Evolutionary conservation across 2,797 vertebrate genomes (phyloP), one percentile per base, ranked within the genome.

Genomic region (Ptychadena robeensis): DNA sequence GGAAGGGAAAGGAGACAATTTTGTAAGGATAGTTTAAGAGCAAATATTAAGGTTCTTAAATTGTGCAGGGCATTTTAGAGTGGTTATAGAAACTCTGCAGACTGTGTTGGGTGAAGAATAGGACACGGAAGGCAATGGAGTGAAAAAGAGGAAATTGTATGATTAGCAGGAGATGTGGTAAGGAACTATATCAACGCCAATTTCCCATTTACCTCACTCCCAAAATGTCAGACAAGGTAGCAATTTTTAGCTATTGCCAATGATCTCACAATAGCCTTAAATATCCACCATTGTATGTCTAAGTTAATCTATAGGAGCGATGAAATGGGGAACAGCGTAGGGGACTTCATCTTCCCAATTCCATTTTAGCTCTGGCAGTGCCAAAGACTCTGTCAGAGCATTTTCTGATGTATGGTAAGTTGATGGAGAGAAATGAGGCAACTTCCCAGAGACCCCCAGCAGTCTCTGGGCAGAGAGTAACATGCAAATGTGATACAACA

Each of bases 21-120:
- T n/a, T 53, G 15, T 53, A 22, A n/a, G 18, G 18, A 18, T 18
- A 15, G 22, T 6, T 18, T 6, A 22, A 18, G 44, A 48, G 3
- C 44, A n/a, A 8, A 1, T n/a, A n/a, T n/a, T n/a, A n/a, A n/a
- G n/a, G n/a, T n/a, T n/a, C n/a, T n/a, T n/a, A n/a, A n/a, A n/a
- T n/a, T n/a, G n/a, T n/a, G n/a, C n/a, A n/a, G n/a, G n/a, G n/a
- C n/a, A n/a, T n/a, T n/a, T n/a, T n/a, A n/a, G n/a, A n/a, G n/a
- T n/a, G n/a, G n/a, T n/a, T 48, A 48, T 4, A 44, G 27, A 12
- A 25, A 28, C 27, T 10, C 59, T 27, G 59, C 11, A 86, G 92
- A 93, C 92, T 93, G 92, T 92, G 93, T 94, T 94, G 93, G 92
- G 92, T 88, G 90, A 90, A 88, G 71, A 73, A 59, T 3, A 38